Percentiles rank a stretch among this genome's conserved stretches.
Conservation (phyloP, 2,113 vertebrate species). For the Tragelaphus scriptus region DNA sequence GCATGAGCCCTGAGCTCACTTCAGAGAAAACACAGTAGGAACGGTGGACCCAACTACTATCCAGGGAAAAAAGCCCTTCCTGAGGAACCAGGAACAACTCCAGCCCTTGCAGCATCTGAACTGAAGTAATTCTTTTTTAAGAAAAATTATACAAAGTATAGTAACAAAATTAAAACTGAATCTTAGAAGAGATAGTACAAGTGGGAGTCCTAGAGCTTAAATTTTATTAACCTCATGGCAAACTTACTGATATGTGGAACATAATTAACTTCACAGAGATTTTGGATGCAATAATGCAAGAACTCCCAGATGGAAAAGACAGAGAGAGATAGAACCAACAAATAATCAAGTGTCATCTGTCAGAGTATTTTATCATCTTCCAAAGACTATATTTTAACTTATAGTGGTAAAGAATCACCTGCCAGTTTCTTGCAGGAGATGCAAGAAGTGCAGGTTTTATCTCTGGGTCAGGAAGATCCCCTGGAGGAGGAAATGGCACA, state of each 20-base stretch:
- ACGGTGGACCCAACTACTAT: too few species aligned
- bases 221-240: not conserved
- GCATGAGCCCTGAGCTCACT: not conserved
- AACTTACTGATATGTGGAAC: not conserved
- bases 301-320: not conserved
- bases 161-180: not conserved
- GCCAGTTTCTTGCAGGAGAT: not conserved
- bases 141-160: not conserved
- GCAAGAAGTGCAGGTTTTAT: not conserved
- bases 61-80: not conserved
- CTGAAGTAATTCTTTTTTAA: not conserved
- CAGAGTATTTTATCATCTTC: not conserved
- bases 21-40: not conserved
- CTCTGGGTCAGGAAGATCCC: not conserved
- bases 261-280: not conserved
- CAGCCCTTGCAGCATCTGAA: not conserved
- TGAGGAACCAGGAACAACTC: not conserved
- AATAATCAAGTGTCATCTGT: not conserved
- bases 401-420: not conserved
- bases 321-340: not conserved
- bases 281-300: not conserved
- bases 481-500: not conserved
- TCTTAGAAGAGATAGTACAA: not conserved
- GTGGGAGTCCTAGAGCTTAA: not conserved
- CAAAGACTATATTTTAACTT: not conserved